Base-by-base conservation (phyloP, 2,797 vertebrate genomes). In the Gouania willdenowi region DNA sequence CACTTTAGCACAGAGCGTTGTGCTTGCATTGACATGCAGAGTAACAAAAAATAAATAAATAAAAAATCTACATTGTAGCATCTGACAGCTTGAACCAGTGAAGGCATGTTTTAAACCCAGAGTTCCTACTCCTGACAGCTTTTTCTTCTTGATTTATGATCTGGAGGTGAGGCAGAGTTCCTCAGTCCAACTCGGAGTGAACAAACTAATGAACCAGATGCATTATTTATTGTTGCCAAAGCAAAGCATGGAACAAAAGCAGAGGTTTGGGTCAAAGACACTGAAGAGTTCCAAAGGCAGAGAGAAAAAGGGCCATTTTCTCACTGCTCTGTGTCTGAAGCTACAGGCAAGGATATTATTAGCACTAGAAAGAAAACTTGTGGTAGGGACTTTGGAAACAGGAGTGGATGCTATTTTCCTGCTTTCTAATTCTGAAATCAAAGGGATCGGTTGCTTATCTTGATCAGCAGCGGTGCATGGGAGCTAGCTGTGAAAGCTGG, bases 161-260 rank as follows among this genome's bases (percentile, higher is more conserved):
- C 64, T 25, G 34, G 58, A 72, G 73, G 75, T 71, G 74, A 77
- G 70, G 48, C 40, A 55, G 60, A 78, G 75, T 70, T 75, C 58
- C 43, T 51, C 47, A 3, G 69, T 82, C 66, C 66, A 75, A 54
- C 67, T 67, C 17, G 1, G 29, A 59, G 45, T 56, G 71, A 71
- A 58, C 70, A 66, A 71, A 60, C 75, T 79, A 74, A 78, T 82
- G 82, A 82, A 76, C 57, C 61, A 75, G 60, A 76, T 81, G 76
- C 76, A 84, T 83, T 82, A 83, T 83, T 81, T 81, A 82, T 82
- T 78, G 67, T 48, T 67, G 64, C 55, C 71, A 73, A 63, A 47
- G 41, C 40, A 42, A 67, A 56, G 53, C 41, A 35, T 33, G 33
- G 73, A 65, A 75, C 50, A 69, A 73, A 66, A 59, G 66, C 62